A percentile compares a stretch with the other conserved stretches of the same genome.
Evolutionary conservation across 2,113 vertebrate species (phyloP).

Genomic region (Zapus hudsonius): DNA sequence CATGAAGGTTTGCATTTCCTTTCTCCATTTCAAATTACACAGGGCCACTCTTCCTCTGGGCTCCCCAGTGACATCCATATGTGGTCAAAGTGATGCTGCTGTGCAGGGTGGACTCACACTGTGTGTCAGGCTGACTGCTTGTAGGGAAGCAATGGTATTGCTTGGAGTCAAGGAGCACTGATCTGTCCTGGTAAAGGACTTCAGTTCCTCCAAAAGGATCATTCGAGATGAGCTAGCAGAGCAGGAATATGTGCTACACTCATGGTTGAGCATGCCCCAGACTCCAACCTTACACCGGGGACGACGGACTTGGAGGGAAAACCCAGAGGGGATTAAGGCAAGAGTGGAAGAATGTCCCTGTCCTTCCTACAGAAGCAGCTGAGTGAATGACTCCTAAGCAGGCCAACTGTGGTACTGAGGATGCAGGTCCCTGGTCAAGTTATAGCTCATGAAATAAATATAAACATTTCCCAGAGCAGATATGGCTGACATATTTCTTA

Average conservation of each 20-base stretch:
- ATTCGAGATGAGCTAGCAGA: not conserved
- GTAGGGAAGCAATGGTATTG: not conserved
- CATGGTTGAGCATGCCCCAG: not conserved
- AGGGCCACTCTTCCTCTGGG: not conserved
- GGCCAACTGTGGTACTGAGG: not conserved
- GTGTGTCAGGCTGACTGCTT: not conserved
- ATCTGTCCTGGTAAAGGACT: not conserved
- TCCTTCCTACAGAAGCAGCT: not conserved
- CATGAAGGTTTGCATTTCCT: not conserved
- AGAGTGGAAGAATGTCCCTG: not conserved
- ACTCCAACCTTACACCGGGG: too few species aligned
- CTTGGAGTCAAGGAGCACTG: not conserved
- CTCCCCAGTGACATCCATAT: too few species aligned
- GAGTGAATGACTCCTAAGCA: not conserved
- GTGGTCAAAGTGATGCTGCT: not conserved
- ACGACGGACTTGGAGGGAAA: not conserved
- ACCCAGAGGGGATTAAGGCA: not conserved
- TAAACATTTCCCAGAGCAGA: not conserved
- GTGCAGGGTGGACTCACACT: fast-evolving
- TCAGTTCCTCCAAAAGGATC: not conserved
- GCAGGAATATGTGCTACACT: not conserved
- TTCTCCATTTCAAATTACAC: not conserved
- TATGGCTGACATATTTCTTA: not conserved
- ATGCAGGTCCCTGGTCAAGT: not conserved
- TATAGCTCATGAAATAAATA: not conserved